Percentiles rank a stretch among this genome's conserved stretches.
phyloP scores from a whole-genome alignment of 2,113 vertebrate species.

The Takifugu flavidus region DNA sequence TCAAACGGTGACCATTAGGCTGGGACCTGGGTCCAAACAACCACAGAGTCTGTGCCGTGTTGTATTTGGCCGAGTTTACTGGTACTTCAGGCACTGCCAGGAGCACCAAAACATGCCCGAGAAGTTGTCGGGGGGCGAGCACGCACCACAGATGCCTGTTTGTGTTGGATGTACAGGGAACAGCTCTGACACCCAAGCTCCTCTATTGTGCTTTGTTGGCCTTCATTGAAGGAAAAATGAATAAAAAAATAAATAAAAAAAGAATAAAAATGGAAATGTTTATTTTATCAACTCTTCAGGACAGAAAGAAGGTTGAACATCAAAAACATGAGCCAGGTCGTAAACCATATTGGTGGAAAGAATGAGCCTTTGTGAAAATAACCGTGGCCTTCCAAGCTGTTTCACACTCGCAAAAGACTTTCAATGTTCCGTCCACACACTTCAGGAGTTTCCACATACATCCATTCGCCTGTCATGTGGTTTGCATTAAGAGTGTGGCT shows the following conservation, averaged over 20 bases:
- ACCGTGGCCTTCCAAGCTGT: slow-evolving; percentile 28
- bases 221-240: slow-evolving; percentile 16
- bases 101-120: slow-evolving; percentile 43
- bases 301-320: slow-evolving; percentile 23
- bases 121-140: slow-evolving; percentile 34
- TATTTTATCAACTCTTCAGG: slow-evolving; percentile 10
- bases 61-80: slow-evolving; percentile 46
- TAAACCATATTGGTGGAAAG: slow-evolving; percentile 50
- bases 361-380: slow-evolving; percentile 39
- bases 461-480: slow-evolving; percentile 9
- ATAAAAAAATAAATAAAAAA: slow-evolving; percentile 36
- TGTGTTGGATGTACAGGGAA: slow-evolving; percentile 5
- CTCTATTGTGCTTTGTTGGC: neutral
- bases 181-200: slow-evolving; percentile 10
- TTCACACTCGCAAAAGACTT: slow-evolving; percentile 18
- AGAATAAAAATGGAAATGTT: slow-evolving; percentile 25
- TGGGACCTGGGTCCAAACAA: slow-evolving; percentile 8
- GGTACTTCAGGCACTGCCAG: slow-evolving; percentile 23
- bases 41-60: slow-evolving; percentile 34
- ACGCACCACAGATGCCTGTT: slow-evolving; percentile 5
- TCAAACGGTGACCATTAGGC: slow-evolving; percentile 1
- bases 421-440: slow-evolving; percentile 25
- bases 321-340: slow-evolving; percentile 30
- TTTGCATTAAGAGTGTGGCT: slow-evolving; percentile 16
- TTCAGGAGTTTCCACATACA: slow-evolving; percentile 41